Evolutionary conservation across 2,113 vertebrate genomes (phyloP).

Genomic region (Balaenoptera acutorostrata): DNA sequence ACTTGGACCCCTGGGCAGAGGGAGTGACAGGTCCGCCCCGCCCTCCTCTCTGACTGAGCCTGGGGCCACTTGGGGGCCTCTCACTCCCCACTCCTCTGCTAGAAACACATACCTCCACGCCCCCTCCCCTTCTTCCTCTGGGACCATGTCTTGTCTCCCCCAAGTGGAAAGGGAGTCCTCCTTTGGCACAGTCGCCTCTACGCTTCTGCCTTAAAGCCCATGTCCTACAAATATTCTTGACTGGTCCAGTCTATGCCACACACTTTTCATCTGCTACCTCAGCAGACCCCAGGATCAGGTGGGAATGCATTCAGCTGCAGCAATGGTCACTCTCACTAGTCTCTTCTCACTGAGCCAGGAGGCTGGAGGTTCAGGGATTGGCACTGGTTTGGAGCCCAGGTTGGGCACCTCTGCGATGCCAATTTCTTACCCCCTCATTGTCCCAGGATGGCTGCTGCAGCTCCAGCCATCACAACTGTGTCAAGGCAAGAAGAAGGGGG

Average conservation of each 20-base stretch:
- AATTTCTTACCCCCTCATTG: neutral
- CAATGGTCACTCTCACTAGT: rapidly evolving
- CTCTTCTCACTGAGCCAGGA: neutral
- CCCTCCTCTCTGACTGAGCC: neutral
- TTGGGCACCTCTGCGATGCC: neutral
- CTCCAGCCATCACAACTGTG: neutral
- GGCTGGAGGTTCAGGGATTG: too few species aligned
- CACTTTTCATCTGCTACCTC: rapidly evolving
- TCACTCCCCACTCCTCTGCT: rapidly evolving
- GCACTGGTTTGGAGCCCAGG: neutral
- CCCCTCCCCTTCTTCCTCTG: neutral
- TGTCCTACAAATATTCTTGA: rapidly evolving
- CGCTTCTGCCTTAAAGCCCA: neutral
- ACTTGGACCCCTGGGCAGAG: neutral
- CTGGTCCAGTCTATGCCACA: neutral
- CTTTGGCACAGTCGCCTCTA: neutral
- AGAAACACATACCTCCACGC: rapidly evolving
- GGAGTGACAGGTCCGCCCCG: rapidly evolving
- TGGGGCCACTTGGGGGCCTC: neutral
- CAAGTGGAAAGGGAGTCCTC: neutral
- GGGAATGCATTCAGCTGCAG: neutral
- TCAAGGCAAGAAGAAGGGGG: neutral
- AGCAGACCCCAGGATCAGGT: neutral
- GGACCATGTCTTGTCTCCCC: neutral
- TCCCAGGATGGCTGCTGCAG: neutral